phyloP scores from a whole-genome alignment of 2,113 vertebrate genomes.

The Grallaria varia region DNA sequence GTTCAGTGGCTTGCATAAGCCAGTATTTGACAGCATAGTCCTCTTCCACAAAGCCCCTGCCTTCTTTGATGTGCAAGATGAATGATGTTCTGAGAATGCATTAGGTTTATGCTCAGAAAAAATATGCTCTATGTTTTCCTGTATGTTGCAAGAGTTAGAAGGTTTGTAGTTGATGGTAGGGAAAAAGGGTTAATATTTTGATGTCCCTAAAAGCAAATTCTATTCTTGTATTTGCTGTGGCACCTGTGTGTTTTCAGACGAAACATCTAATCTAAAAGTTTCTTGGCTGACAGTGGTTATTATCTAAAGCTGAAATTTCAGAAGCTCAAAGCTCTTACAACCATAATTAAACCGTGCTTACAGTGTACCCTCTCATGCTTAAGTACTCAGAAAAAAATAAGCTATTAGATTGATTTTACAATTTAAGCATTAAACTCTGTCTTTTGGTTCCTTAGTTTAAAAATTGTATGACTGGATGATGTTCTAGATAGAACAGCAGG shows the following conservation, averaged over 20 bases:
- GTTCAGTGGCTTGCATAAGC: background rate
- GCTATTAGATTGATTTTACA: background rate
- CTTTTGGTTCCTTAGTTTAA: background rate
- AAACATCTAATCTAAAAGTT: background rate
- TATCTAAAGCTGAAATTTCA: slow-evolving; percentile 25
- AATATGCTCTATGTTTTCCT: background rate
- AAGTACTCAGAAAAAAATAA: background rate
- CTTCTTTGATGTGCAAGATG: background rate
- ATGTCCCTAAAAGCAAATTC: background rate
- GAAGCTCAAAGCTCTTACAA: background rate
- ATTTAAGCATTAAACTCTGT: background rate
- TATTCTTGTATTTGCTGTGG: background rate
- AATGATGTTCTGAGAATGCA: background rate
- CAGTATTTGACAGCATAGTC: background rate
- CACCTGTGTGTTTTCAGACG: background rate
- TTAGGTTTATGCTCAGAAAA: background rate
- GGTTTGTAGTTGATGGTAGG: background rate
- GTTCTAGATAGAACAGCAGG: background rate
- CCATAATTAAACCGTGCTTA: background rate
- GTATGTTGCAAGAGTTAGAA: background rate
- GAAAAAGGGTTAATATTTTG: background rate
- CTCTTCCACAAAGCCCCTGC: background rate
- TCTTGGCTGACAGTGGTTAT: background rate
- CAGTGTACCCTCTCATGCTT: background rate
- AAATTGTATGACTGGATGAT: background rate